Percentiles rank a stretch among this genome's conserved stretches.
phyloP scores from a whole-genome alignment of 35 echinoderm and acorn worm species.

The Ptychodera flava region DNA sequence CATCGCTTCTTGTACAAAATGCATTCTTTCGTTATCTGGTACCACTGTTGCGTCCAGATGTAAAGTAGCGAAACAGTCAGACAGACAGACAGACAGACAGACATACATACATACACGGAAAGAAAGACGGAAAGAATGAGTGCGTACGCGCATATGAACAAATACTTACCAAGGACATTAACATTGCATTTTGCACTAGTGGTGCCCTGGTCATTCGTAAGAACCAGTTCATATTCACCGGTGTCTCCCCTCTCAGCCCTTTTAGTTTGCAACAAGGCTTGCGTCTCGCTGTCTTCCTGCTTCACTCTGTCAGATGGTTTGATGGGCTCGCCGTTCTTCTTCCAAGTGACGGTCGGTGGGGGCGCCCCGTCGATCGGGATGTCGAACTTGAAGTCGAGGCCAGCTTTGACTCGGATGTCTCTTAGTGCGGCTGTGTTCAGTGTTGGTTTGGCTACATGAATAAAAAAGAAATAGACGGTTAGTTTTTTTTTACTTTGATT shows the following conservation, averaged over 20 bases:
- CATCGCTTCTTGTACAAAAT: too few species aligned
- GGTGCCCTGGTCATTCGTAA: slow-evolving; percentile 71
- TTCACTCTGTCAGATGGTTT: slow-evolving; percentile 48
- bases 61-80: too few species aligned
- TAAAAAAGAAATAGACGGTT: slow-evolving; percentile 22
- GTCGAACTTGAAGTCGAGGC: slow-evolving; percentile 55
- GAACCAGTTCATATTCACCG: slow-evolving; percentile 72
- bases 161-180: slow-evolving; percentile 68
- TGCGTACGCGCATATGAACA: too few species aligned
- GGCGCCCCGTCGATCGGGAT: slow-evolving; percentile 73
- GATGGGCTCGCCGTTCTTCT: slow-evolving; percentile 46
- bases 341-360: slow-evolving; percentile 73
- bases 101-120: too few species aligned
- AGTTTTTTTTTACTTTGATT: too few species aligned
- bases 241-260: slow-evolving; percentile 50
- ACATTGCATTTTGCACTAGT: slow-evolving; percentile 58
- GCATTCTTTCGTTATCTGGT: too few species aligned
- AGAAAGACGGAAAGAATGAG: too few species aligned
- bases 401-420: slow-evolving; percentile 73
- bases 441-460: slow-evolving; percentile 62
- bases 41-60: too few species aligned
- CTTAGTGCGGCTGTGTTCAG: slow-evolving; percentile 49
- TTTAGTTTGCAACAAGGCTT: slow-evolving; percentile 39
- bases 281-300: slow-evolving; percentile 47
- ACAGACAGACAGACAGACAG: too few species aligned